Evolutionary conservation across 2,113 vertebrate genomes (phyloP).

Genomic region (Sapayoa aenigma): DNA sequence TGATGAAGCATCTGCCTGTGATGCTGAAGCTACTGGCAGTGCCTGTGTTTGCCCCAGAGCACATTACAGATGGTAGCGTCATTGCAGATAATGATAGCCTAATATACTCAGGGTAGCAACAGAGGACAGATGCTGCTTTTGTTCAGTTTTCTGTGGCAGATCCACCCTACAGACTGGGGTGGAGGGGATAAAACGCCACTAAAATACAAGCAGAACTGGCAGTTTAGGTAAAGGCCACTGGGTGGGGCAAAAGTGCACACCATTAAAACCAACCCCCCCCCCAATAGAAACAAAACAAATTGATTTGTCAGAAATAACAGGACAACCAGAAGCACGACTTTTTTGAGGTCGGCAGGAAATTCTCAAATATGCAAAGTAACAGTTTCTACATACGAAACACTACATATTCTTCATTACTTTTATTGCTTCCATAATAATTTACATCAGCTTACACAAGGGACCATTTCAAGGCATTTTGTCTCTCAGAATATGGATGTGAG

Average conservation of each 20-base stretch:
- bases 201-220: not conserved
- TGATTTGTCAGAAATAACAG: not conserved
- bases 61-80: constrained; percentile 59
- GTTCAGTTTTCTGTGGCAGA: constrained; percentile 6
- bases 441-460: not conserved
- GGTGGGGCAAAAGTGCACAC: constrained; percentile 64
- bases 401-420: not conserved
- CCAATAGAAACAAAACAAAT: not conserved
- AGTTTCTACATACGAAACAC: not conserved
- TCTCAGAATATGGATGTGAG: not conserved
- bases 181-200: not conserved
- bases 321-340: not conserved
- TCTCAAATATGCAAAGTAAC: not conserved
- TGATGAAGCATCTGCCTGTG: constrained; percentile 42
- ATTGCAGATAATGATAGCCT: constrained; percentile 27
- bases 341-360: not conserved
- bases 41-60: constrained; percentile 42
- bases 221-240: constrained; percentile 47
- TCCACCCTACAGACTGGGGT: not conserved
- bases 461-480: not conserved
- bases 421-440: not conserved
- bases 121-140: constrained; percentile 36
- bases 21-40: constrained; percentile 10
- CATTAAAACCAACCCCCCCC: not conserved
- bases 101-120: not conserved